Percentiles rank a stretch among this genome's conserved stretches.
Conservation (phyloP, 1,140 invertebrate species). For the Ostrea edulis region DNA sequence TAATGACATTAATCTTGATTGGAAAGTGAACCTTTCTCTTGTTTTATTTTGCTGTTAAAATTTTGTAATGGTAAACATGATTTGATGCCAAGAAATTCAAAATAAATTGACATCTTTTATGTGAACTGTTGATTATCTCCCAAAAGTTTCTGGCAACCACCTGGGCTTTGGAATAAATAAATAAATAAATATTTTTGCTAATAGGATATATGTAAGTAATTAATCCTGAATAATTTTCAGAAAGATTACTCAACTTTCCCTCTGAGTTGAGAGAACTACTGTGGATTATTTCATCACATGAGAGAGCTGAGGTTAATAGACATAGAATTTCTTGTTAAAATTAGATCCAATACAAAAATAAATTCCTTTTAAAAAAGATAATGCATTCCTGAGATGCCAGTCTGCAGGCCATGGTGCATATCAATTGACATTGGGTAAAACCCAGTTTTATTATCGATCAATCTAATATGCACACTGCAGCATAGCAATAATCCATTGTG, state of each 20-base stretch:
- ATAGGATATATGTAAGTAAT: neutral
- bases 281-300: neutral
- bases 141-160: neutral
- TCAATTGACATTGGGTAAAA: constrained; percentile 13
- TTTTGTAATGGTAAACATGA: constrained; percentile 11
- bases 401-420: neutral
- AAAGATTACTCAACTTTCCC: too few species aligned
- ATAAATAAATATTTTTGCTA: neutral
- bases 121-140: neutral
- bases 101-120: neutral
- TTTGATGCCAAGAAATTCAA: constrained; percentile 14
- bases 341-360: too few species aligned
- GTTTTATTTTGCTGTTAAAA: neutral
- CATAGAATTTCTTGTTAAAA: too few species aligned
- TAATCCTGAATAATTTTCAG: too few species aligned
- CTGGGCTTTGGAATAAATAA: neutral
- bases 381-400: neutral
- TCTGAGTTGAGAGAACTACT: neutral
- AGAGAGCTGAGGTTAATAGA: neutral
- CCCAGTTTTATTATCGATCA: neutral
- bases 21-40: constrained; percentile 5
- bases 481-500: neutral
- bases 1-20: neutral
- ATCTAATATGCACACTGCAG: neutral
- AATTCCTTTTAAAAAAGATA: too few species aligned